phyloP scores from a whole-genome alignment of 2,113 vertebrate species.

The Pavo muticus region DNA sequence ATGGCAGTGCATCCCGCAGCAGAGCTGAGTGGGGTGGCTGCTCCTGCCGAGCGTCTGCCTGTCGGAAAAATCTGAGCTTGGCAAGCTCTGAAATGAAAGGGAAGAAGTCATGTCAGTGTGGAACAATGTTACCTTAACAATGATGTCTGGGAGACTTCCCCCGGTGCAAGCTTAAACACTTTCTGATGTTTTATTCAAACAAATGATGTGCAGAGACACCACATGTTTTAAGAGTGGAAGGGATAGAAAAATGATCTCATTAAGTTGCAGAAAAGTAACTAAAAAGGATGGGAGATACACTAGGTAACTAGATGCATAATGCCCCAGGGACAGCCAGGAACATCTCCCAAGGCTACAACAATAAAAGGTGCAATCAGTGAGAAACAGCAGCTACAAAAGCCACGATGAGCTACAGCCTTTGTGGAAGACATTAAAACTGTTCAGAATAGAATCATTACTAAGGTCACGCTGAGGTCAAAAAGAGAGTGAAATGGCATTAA shows the following conservation, averaged over 20 bases:
- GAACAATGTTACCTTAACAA: neutral
- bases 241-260: neutral
- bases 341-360: neutral
- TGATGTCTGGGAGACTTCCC: neutral
- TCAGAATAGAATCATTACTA: neutral
- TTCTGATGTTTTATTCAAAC: neutral
- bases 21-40: neutral
- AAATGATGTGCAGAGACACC: neutral
- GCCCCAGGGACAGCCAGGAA: neutral
- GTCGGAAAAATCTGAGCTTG: neutral
- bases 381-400: neutral
- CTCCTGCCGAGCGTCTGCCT: neutral
- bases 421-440: neutral
- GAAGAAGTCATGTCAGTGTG: neutral
- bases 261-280: neutral
- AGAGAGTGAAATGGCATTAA: neutral
- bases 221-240: neutral
- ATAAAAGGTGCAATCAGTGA: neutral
- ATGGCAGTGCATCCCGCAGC: neutral
- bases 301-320: neutral
- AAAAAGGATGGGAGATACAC: neutral
- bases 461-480: neutral
- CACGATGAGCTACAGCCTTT: neutral
- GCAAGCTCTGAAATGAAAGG: neutral
- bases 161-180: neutral